Evolutionary conservation across 2,797 vertebrate genomes (phyloP), one percentile per base, ranked within the genome.

Genomic region (Sciurus vulgaris): DNA sequence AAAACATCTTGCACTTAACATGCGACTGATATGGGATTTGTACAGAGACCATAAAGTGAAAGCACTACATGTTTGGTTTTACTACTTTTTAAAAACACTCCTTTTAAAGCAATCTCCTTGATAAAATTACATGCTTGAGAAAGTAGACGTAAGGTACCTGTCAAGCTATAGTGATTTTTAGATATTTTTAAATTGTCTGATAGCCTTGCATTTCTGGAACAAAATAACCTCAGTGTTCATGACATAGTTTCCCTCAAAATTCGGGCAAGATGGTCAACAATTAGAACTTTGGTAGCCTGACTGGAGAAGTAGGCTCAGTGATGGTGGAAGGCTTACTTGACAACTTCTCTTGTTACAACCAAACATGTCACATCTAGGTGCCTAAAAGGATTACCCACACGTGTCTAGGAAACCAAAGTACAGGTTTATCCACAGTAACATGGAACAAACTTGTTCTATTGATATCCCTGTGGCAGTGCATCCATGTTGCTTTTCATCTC

Each of bases 401-500:
- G 41, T 67, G 7, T 85, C 51, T 44, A 30, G 20, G 26, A 61
- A 54, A 41, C 18, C 38, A 35, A 17, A 63, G 1, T 13, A 24
- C 4, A 88, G 7, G 12, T 14, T 30, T 11, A 17, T 28, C 22
- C 18, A 49, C 28, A 35, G 13, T 17, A 15, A 1, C 44, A 74
- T 2, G 0, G 22, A 44, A 54, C 1, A 35, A 0, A 0, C 14
- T 76, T 10, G 10, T 18, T 86, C 20, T 67, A 4, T 28, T 73
- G 15, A 24, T 69, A 12, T 51, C 30, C 0, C 2, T 18, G 7
- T 79, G 49, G 28, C 30, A 78, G 69, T 1, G 2, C 6, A 61
- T 59, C 24, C 13, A 35, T 47, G 26, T 86, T 33, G 26, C 11
- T 72, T 82, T 73, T 56, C 30, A 61, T 44, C 22, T 87, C 70